Evolutionary conservation across 2,888 invertebrate species (phyloP), one percentile per base, ranked within the genome.

Genomic region (Noctuana brunneofusca): DNA sequence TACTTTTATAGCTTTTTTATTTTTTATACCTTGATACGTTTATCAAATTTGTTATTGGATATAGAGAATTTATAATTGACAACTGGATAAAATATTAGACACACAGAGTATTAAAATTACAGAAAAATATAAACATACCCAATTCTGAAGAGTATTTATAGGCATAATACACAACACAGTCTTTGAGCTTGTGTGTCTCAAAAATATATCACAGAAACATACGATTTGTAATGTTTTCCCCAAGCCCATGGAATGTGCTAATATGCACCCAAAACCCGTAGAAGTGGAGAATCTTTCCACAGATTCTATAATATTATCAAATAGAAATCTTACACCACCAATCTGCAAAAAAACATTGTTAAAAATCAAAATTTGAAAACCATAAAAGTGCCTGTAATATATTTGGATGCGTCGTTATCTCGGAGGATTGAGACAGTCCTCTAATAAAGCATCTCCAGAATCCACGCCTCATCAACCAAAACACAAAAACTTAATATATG

Each of bases 211-310:
- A 80, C 97, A 96, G 90, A 99, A 99, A 69, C 97, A 97, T 62
- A 99, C 97, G 63, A 99, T 96, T 92, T 96, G 97, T 64, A 99
- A 92, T 0, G 99, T 99, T 91, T 99, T 99, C n/a, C 99, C 99
- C 27, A 99, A 93, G 1, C 99, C 99, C 99, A 99, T 99, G 49
- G 98, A 98, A 91, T 99, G 99, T 0, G 99, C 99, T 58, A 99
- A 92, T 74, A 99, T 99, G 83, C 99, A 99, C 12, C 99, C 99
- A 84, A 99, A 98, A 11, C 99, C 99, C 2, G 95, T 93, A 0
- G 96, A 96, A 14, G 94, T 96, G 60, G 96, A 96, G 83, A 96
- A 99, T 70, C 98, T 93, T 66, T 95, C 95, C 49, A 96, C 93
- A 18, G 98, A 98, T 87, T 99, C 99, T 70, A 99, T 96, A 22